phyloP scores from a whole-genome alignment of 2,888 invertebrate species.

The Leucania comma region DNA sequence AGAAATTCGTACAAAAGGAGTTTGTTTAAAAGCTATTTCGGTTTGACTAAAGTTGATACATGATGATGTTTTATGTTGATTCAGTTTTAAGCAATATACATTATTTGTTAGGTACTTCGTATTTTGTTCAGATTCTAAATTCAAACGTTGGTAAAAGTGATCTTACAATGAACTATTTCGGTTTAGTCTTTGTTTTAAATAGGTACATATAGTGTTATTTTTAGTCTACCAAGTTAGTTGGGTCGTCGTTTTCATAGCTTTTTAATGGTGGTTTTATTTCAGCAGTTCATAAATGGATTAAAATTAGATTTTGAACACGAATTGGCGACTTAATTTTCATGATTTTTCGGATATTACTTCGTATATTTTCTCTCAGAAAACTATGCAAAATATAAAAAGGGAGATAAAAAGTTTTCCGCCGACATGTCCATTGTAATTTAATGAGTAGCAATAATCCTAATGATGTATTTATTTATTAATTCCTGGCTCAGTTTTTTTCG shows the following conservation, averaged over 20 bases:
- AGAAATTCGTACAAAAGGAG: slow-evolving; percentile 2
- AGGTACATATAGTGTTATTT: not conserved
- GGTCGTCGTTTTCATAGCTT: not conserved
- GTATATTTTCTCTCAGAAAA: not conserved
- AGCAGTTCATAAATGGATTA: not conserved
- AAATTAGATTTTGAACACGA: not conserved
- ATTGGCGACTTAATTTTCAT: not conserved
- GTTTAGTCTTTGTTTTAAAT: not conserved
- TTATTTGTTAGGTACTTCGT: not conserved
- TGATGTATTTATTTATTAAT: not conserved
- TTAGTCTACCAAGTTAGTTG: not conserved
- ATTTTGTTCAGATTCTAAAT: not conserved
- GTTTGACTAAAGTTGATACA: not conserved
- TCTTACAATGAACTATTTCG: too few species aligned
- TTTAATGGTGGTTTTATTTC: not conserved
- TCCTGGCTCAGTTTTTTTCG: too few species aligned
- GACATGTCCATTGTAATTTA: not conserved
- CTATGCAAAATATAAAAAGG: not conserved
- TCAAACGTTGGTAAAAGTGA: not conserved
- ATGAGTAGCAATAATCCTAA: not conserved
- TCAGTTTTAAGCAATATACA: not conserved
- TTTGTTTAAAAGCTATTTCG: not conserved
- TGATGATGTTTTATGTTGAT: not conserved
- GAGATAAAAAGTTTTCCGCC: not conserved
- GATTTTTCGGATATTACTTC: not conserved